phyloP scores from a whole-genome alignment of 2,888 invertebrate species.

The Ophion costatus region DNA sequence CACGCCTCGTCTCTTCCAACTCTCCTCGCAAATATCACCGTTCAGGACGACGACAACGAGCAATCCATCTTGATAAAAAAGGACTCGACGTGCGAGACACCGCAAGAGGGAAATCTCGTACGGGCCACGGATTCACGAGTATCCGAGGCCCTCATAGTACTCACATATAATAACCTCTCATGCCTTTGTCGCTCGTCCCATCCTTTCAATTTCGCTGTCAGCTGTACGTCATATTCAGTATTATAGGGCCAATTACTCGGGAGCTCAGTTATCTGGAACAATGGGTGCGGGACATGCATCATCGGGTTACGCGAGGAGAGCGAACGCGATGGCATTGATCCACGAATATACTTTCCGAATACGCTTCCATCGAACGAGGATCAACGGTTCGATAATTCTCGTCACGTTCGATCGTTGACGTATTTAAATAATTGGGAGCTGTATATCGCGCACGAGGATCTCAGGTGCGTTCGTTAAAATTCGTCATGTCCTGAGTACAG shows the following conservation, averaged over 20 bases:
- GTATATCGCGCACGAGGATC: neutral
- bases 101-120: conserved; percentile 44
- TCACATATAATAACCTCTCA: conserved; percentile 15
- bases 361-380: neutral
- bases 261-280: conserved; percentile 31
- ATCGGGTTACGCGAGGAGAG: conserved; percentile 11
- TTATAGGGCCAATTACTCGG: conserved; percentile 45
- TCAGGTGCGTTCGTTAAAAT: neutral
- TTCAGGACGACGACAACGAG: conserved; percentile 35
- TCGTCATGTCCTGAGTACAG: too few relatives aligned
- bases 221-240: conserved; percentile 34
- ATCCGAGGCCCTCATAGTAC: conserved; percentile 30
- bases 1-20: neutral
- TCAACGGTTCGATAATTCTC: conserved; percentile 4
- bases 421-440: neutral
- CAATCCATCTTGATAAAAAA: conserved; percentile 60
- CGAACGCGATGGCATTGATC: neutral
- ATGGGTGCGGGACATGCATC: conserved; percentile 39
- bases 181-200: conserved; percentile 8
- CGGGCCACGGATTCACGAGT: conserved; percentile 41
- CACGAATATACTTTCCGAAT: conserved; percentile 1
- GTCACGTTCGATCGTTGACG: neutral
- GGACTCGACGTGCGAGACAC: conserved; percentile 38
- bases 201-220: conserved; percentile 49
- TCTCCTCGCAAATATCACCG: conserved; percentile 1